phyloP scores from a whole-genome alignment of 1,140 invertebrate species.

The Drosophila ambigua region DNA sequence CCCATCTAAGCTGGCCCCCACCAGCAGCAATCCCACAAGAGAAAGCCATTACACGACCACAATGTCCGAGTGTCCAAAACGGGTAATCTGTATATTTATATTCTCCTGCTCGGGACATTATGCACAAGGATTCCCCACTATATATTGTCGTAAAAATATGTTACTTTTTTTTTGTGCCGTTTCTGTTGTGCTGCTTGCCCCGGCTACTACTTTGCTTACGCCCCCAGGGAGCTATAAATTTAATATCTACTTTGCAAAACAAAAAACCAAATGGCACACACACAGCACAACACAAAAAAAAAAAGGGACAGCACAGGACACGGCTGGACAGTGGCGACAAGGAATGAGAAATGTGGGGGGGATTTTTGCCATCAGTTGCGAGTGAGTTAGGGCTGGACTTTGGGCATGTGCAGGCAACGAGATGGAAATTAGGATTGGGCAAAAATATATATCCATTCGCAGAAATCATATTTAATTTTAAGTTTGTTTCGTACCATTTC shows the following conservation, averaged over 20 bases:
- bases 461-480: neutral
- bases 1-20: constrained; percentile 3
- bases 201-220: constrained; percentile 78
- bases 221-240: constrained; percentile 83
- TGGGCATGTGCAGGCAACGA: neutral
- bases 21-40: constrained; percentile 31
- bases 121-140: constrained; percentile 73
- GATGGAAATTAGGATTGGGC: no score
- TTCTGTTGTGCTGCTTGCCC: constrained; percentile 29
- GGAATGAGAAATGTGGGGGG: constrained; percentile 7
- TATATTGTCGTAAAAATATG: constrained; percentile 83
- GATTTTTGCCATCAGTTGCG: constrained; percentile 18
- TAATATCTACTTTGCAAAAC: constrained; percentile 83
- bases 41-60: constrained; percentile 55
- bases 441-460: neutral
- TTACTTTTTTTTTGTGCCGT: constrained; percentile 72
- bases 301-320: constrained; percentile 25
- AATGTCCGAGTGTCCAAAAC: constrained; percentile 41
- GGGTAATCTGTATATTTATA: constrained; percentile 81
- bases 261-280: constrained; percentile 68
- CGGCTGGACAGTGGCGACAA: neutral
- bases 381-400: constrained; percentile 3
- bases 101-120: constrained; percentile 69
- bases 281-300: constrained; percentile 31
- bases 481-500: neutral